These are phyloP conservation scores for Rhynchonycteris naso DNA, from an alignment of 2,797 vertebrate genomes.

Conservation along the genomic window DNA sequence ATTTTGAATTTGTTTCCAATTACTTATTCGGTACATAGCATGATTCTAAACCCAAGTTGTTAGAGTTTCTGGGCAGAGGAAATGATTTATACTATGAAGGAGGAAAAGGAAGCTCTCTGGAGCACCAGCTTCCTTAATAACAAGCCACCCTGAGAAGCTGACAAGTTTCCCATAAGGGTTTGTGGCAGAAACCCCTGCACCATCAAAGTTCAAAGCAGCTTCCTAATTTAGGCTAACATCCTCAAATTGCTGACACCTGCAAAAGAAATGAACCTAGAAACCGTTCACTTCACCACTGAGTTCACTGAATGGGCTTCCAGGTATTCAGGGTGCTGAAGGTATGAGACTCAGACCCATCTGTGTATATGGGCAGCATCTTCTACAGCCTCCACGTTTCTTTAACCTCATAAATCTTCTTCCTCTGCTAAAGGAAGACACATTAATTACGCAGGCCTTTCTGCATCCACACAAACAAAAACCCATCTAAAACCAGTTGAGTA, in stretches of 20 bases:
- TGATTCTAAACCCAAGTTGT: neutral
- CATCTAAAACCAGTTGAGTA: neutral
- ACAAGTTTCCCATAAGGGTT: neutral
- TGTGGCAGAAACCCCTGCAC: neutral
- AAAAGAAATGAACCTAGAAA: slow-evolving; percentile 19
- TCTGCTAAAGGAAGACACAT: neutral
- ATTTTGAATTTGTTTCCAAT: neutral
- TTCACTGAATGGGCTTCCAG: neutral
- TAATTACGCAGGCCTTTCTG: neutral
- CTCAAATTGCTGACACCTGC: neutral
- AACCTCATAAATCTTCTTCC: neutral
- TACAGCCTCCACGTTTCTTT: neutral
- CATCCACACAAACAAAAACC: neutral
- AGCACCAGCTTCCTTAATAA: neutral
- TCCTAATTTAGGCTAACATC: neutral
- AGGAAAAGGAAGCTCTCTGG: neutral
- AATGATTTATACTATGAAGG: neutral
- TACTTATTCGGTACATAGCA: neutral
- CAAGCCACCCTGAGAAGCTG: neutral
- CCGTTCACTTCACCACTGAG: neutral
- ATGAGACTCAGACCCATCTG: neutral
- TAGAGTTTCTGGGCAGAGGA: neutral
- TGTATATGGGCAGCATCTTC: neutral
- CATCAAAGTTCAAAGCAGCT: slow-evolving; percentile 31
- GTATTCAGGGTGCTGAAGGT: neutral